Evolutionary conservation across 2,113 vertebrate genomes (phyloP), one percentile per base, ranked within the genome.

Genomic region (Pseudorasbora parva): DNA sequence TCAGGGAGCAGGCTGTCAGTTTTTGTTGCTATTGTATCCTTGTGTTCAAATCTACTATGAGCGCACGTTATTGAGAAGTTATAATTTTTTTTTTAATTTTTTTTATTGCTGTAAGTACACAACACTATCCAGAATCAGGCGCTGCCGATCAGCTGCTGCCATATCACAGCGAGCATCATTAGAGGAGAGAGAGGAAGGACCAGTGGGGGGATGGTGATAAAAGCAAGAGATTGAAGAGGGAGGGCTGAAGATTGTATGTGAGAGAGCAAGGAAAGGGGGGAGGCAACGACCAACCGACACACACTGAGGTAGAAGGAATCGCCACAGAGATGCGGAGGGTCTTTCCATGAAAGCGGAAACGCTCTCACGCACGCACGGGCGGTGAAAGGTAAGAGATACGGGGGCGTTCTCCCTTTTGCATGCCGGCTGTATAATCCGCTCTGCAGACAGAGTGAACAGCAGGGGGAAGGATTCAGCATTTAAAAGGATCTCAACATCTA

Each of bases 351-450:
- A 69, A 69, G 64, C 54, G 76, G 82, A 78, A 84, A 84, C 27
- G 30, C 75, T 66, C 51, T 30, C 62, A n/a, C 76, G 2, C 82
- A 19, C 37, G 25, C 69, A 72, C 41, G 17, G 12, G 27, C 56
- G 25, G 81, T 62, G 23, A 83, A 84, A 86, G 85, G 85, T 86
- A 86, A 86, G 66, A 49, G 21, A 73, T 51, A n/a, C 21, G 21
- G 80, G 74, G 74, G 73, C 66, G 56, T 86, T 73, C 69, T 73
- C 33, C 14, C 45, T 54, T 81, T 82, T 73, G 64, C 45, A 49
- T 45, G 66, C 68, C 72, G 23, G 54, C 37, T 72, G 23, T 82
- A 49, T 83, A 74, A 83, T 86, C 81, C 45, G 43, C 62, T 71
- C 60, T 23, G 66, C 47, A 79, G 75, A 86, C 81, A 43, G 49